phyloP scores from a whole-genome alignment of 1,140 invertebrate species.

The Mesaphorura yosii region DNA sequence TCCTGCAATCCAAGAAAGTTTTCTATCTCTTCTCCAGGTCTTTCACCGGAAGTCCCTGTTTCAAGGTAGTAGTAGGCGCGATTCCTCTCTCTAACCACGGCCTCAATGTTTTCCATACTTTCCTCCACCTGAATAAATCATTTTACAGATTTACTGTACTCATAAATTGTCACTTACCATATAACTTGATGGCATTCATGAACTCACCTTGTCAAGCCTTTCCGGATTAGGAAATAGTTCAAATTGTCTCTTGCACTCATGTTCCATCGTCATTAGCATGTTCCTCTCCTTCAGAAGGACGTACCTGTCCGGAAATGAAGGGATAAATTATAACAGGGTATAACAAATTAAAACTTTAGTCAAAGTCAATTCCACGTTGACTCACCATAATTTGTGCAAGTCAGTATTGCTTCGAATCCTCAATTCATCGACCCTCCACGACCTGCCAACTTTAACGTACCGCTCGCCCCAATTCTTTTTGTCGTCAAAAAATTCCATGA shows the following conservation, averaged over 20 bases:
- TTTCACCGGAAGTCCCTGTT: conserved; percentile 71
- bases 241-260: conserved; percentile 55
- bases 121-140: conserved; percentile 53
- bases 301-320: conserved; percentile 50
- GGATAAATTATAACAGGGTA: conserved; percentile 6
- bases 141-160: too few species aligned
- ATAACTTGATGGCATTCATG: too few species aligned
- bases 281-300: conserved; percentile 91
- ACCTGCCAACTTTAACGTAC: conserved; percentile 68
- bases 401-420: conserved; percentile 90
- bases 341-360: not conserved
- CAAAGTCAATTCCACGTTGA: not conserved
- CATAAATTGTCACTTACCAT: too few species aligned
- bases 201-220: conserved; percentile 83
- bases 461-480: conserved; percentile 70
- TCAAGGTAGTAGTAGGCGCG: conserved; percentile 79
- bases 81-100: conserved; percentile 84
- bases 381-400: conserved; percentile 92
- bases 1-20: conserved; percentile 29
- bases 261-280: conserved; percentile 93
- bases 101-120: conserved; percentile 90
- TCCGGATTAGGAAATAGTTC: conserved; percentile 86
- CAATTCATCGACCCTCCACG: conserved; percentile 83
- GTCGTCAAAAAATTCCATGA: conserved; percentile 87
- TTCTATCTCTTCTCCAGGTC: conserved; percentile 40